Evolutionary conservation across 2,888 invertebrate species (phyloP).

Genomic region (Julus scanicus): DNA sequence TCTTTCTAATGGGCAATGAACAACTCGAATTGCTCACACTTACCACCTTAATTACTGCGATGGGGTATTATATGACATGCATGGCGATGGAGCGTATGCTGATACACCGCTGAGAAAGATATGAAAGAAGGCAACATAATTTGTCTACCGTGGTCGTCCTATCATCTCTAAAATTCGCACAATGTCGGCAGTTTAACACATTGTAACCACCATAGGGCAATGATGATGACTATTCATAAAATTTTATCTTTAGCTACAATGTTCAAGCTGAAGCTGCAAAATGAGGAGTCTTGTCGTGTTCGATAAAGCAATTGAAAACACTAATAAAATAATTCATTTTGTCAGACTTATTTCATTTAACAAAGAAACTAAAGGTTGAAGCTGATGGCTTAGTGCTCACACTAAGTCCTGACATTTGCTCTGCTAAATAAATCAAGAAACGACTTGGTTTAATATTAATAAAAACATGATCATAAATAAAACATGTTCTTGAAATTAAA

Average conservation of each 20-base stretch:
- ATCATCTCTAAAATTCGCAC: conserved; percentile 7
- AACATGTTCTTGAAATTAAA: too few species aligned
- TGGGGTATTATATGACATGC: conserved; percentile 20
- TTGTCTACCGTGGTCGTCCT: conserved; percentile 21
- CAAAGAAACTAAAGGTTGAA: not conserved
- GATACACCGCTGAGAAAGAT: not conserved
- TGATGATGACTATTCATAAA: conserved; percentile 39
- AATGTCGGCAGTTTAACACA: conserved; percentile 30
- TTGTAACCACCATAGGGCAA: conserved; percentile 27
- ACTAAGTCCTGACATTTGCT: too few species aligned
- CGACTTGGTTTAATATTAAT: too few species aligned
- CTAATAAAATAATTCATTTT: conserved; percentile 21
- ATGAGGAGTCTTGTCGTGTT: not conserved
- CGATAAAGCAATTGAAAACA: not conserved
- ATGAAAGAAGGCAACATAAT: conserved; percentile 29
- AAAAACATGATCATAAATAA: too few species aligned
- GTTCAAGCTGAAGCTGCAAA: not conserved
- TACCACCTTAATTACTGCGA: conserved; percentile 36
- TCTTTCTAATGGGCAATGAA: conserved; percentile 34
- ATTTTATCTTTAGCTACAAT: conserved; percentile 5
- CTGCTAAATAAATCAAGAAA: too few species aligned
- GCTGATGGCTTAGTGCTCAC: not conserved
- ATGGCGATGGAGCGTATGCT: not conserved
- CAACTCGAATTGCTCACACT: conserved; percentile 18
- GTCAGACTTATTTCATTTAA: not conserved